Percentiles rank a stretch among this genome's conserved stretches.
phyloP scores from a whole-genome alignment of 35 echinoderm and acorn worm species.

The Apostichopus californicus region DNA sequence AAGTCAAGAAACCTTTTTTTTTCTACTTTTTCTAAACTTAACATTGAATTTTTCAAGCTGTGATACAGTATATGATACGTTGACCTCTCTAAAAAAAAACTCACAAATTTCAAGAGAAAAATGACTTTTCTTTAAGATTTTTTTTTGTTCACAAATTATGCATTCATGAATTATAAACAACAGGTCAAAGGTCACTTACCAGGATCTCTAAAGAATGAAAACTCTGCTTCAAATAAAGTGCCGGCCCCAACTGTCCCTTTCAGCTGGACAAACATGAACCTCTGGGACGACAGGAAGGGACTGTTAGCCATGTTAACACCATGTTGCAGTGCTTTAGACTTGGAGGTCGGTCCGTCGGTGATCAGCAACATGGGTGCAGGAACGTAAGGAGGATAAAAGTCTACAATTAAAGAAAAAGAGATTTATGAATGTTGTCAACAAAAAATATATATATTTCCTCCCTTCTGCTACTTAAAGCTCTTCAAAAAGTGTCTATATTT shows the following conservation, averaged over 20 bases:
- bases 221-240: constrained; percentile 12
- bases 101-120: not conserved
- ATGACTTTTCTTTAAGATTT: not conserved
- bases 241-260: constrained; percentile 27
- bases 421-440: too few relatives aligned
- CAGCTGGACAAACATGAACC: constrained; percentile 49
- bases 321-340: constrained; percentile 8
- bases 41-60: too few relatives aligned
- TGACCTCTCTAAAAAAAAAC: not conserved
- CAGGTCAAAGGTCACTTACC: constrained; percentile 14
- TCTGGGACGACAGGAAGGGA: constrained; percentile 14
- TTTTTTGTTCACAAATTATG: not conserved
- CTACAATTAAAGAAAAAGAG: not conserved
- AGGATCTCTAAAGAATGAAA: constrained; percentile 43
- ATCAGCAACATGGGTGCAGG: constrained; percentile 29
- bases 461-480: too few relatives aligned
- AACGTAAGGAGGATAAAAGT: constrained; percentile 32
- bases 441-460: too few relatives aligned
- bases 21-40: too few relatives aligned
- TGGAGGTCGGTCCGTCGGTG: constrained; percentile 33
- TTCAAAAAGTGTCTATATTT: too few relatives aligned
- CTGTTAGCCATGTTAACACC: not conserved
- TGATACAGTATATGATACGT: not conserved
- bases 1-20: too few relatives aligned
- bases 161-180: too few relatives aligned